Conservation (phyloP, 2,888 invertebrate species). For the Campoplex nolae region DNA sequence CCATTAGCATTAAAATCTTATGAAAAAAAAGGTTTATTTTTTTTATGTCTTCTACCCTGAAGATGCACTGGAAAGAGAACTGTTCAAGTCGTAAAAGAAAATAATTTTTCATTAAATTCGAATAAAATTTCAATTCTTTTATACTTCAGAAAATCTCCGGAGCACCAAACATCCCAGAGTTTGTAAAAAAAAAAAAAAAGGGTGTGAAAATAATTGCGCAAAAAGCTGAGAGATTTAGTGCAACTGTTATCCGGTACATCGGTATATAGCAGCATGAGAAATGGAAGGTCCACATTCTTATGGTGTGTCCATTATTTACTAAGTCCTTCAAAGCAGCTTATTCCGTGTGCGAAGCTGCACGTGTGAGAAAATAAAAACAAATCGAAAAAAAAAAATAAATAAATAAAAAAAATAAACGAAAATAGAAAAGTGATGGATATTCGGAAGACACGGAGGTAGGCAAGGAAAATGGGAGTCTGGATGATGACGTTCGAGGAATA, state of each 20-base stretch:
- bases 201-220: background rate
- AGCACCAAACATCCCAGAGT: background rate
- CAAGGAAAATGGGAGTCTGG: constrained; percentile 27
- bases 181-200: background rate
- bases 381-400: too few species aligned
- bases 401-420: too few species aligned
- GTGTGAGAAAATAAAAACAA: constrained; percentile 9
- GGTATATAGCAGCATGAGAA: background rate
- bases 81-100: too few species aligned
- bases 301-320: background rate
- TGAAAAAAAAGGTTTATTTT: too few species aligned
- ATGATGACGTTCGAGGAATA: constrained; percentile 43
- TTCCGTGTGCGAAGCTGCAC: background rate
- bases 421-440: constrained; percentile 4
- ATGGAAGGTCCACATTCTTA: background rate
- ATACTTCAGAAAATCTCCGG: too few species aligned
- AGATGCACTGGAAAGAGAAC: too few species aligned
- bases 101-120: too few species aligned
- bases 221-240: background rate
- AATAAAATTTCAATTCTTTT: too few species aligned
- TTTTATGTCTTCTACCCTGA: too few species aligned
- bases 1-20: too few species aligned
- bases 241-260: background rate
- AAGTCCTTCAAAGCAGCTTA: background rate
- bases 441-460: constrained; percentile 3